phyloP scores from a whole-genome alignment of 2,113 vertebrate species.

The Lepisosteus osseus region DNA sequence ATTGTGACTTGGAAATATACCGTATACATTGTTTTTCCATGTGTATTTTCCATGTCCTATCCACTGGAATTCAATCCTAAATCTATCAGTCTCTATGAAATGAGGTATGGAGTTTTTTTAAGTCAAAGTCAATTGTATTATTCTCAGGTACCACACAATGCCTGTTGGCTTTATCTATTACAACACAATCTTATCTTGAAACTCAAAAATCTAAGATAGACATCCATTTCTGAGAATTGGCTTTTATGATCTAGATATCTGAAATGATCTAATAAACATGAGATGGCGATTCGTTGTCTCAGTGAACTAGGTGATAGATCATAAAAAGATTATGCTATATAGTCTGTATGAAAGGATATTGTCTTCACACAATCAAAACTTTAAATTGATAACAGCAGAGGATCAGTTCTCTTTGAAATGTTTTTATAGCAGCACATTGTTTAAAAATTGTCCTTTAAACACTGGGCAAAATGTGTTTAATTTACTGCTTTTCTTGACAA shows the following conservation, averaged over 20 bases:
- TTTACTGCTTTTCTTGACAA: no score
- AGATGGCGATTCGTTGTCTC: not conserved
- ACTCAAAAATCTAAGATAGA: slow-evolving; percentile 44
- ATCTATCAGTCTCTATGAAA: slow-evolving; percentile 53
- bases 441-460: no score
- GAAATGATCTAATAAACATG: slow-evolving; percentile 20
- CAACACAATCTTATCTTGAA: slow-evolving; percentile 44
- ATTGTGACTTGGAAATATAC: slow-evolving; percentile 46
- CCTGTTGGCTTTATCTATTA: slow-evolving; percentile 59
- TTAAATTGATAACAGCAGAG: no score
- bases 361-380: no score
- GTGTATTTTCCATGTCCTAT: slow-evolving; percentile 18
- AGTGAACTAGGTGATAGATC: not conserved
- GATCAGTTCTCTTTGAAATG: no score
- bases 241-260: slow-evolving; percentile 18
- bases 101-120: slow-evolving; percentile 48
- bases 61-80: slow-evolving; percentile 31
- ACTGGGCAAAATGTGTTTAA: no score
- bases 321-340: no score
- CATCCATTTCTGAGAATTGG: slow-evolving; percentile 27
- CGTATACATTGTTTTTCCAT: slow-evolving; percentile 20
- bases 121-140: slow-evolving; percentile 18
- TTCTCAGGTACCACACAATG: slow-evolving; percentile 35
- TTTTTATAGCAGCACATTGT: no score
- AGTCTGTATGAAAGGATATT: no score